These are phyloP conservation scores for Hirtodrosophila trivittata DNA, from an alignment of 2,888 invertebrate species.

Conservation along the genomic window DNA sequence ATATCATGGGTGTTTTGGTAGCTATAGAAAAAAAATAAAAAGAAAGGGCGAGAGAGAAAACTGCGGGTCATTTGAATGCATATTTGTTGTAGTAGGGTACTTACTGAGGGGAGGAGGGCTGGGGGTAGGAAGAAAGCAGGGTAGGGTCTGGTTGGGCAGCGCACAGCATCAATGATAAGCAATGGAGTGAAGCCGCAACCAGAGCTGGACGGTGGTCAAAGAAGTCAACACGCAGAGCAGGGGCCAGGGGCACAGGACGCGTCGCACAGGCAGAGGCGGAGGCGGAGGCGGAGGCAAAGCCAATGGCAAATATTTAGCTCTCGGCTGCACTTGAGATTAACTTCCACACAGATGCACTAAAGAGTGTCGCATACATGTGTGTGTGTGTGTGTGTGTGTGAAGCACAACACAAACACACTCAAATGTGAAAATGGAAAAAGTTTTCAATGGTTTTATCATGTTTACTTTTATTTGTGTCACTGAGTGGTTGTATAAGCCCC, in stretches of 20 bases:
- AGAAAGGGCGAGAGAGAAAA: slow-evolving; percentile 8
- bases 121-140: neutral
- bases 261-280: slow-evolving; percentile 12
- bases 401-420: slow-evolving; percentile 74
- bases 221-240: slow-evolving; percentile 40
- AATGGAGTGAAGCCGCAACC: slow-evolving; percentile 42
- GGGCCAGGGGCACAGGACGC: slow-evolving; percentile 1
- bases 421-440: slow-evolving; percentile 79
- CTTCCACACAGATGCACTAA: slow-evolving; percentile 57
- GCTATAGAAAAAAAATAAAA: neutral
- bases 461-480: slow-evolving; percentile 79
- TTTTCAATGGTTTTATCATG: slow-evolving; percentile 79
- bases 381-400: slow-evolving; percentile 17
- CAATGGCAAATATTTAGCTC: slow-evolving; percentile 77
- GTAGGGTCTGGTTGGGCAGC: neutral
- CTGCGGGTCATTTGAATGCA: slow-evolving; percentile 64
- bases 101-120: neutral
- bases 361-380: slow-evolving; percentile 17
- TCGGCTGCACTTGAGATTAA: slow-evolving; percentile 79
- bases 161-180: slow-evolving; percentile 55
- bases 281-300: slow-evolving; percentile 19
- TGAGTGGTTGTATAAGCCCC: slow-evolving; percentile 77
- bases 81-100: slow-evolving; percentile 22
- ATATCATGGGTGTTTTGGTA: neutral
- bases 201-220: slow-evolving; percentile 48